Conservation (phyloP, 2,113 vertebrate species). For the Dasyurus viverrinus region DNA sequence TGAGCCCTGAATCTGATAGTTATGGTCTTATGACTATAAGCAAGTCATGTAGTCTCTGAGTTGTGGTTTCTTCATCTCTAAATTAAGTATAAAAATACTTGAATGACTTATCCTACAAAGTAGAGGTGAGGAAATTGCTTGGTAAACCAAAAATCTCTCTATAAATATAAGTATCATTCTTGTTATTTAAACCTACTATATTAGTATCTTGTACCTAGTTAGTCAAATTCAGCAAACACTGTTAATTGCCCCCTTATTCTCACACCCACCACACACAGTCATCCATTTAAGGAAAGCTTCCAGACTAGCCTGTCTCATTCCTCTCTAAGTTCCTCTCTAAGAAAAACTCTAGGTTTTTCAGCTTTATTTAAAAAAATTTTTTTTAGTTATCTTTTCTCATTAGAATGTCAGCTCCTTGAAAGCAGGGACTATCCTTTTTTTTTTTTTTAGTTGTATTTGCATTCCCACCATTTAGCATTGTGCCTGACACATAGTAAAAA, state of each 20-base stretch:
- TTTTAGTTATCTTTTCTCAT: background rate
- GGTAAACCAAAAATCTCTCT: background rate
- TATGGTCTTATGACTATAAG: background rate
- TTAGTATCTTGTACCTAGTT: background rate
- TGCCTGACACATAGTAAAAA: no score
- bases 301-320: background rate
- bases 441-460: background rate
- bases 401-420: background rate
- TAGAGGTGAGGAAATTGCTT: background rate
- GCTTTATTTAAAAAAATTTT: background rate
- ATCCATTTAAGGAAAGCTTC: background rate
- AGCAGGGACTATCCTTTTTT: background rate
- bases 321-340: no score
- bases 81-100: background rate
- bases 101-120: no score
- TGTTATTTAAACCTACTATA: background rate
- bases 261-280: background rate
- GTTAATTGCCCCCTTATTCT: no score
- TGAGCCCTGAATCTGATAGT: background rate
- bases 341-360: background rate
- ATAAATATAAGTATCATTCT: background rate
- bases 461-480: background rate
- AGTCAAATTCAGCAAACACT: no score
- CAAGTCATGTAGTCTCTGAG: background rate
- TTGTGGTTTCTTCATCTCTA: background rate